Evolutionary conservation across 2,888 invertebrate genomes (phyloP), one percentile per base, ranked within the genome.

Genomic region (Eurois occulta): DNA sequence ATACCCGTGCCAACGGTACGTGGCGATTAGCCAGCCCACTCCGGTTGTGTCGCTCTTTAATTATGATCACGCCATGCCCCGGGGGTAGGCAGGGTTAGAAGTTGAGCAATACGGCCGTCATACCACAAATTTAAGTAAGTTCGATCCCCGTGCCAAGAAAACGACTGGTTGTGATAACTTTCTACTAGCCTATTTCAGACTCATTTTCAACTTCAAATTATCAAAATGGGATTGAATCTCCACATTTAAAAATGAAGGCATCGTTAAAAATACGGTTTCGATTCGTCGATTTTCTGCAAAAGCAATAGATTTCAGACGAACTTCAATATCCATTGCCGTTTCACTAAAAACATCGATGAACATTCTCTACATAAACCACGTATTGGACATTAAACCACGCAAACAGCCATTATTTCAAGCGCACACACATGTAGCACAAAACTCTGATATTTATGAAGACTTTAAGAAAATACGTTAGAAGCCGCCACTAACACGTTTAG

Each of bases 1-100:
- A 86, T 72, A 46, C 62, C 78, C 46, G 74, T 83, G 84, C 84
- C 84, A 85, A 80, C 84, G 69, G 65, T 79, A 79, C 74, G 86
- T 84, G 84, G 84, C 84, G 76, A 85, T 84, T 84, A 85, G 84
- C 84, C 86, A 84, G 84, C 68, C 74, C 70, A 52, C 64, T 48
- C 62, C 68, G 13, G 78, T 35, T 70, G 43, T 73, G 71, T 82
- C 58, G 78, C 46, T 66, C 64, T 84, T 82, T 84, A 82, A 84
- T 84, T 81, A 84, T 75, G 83, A 78, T 77, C 69, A 66, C 81
- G 62, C 64, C n/a, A 1, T 41, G 74, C 32, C 62, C 58, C 16
- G n/a, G 38, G 73, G 66, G 62, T 48, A 41, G 46, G 43, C 67
- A 74, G 72, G 58, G 58, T 58, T 81, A 81, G 70, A 60, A 62